A percentile compares a stretch with the other conserved stretches of the same genome.
phyloP scores from a whole-genome alignment of 2,113 vertebrate genomes.

The Pteropus alecto region DNA sequence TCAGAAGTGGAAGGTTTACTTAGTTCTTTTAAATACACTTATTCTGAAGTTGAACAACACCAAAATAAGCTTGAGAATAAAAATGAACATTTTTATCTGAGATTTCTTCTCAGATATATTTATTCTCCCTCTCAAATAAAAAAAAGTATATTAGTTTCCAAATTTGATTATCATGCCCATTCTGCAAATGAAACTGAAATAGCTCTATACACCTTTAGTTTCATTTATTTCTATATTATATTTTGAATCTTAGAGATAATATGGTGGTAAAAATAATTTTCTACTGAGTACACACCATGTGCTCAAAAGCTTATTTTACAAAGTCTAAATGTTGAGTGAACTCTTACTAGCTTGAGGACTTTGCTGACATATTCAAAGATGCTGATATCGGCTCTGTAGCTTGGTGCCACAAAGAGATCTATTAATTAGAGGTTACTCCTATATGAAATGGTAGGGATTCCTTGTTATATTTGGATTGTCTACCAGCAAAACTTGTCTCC shows the following conservation, averaged over 20 bases:
- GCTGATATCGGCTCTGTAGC: neutral
- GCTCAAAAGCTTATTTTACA: neutral
- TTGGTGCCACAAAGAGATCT: neutral
- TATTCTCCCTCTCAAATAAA: neutral
- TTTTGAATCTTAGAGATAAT: neutral
- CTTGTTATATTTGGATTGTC: neutral
- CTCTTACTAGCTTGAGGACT: neutral
- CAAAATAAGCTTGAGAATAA: conserved; percentile 9
- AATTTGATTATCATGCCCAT: neutral
- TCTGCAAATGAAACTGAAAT: neutral
- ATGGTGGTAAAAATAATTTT: neutral
- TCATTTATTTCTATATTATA: neutral
- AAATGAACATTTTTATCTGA: neutral
- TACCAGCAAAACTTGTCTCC: neutral
- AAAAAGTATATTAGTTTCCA: neutral
- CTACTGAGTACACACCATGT: neutral
- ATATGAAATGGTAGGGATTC: neutral
- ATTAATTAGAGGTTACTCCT: neutral
- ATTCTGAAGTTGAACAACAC: neutral
- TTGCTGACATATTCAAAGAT: neutral
- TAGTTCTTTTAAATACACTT: conserved; percentile 13
- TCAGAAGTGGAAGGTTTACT: neutral
- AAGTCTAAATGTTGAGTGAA: neutral
- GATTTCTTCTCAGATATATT: neutral
- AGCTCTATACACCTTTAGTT: neutral